These are phyloP conservation scores for Kryptolebias ocellatus DNA, from an alignment of 2,797 vertebrate genomes.

Conservation along the genomic window DNA sequence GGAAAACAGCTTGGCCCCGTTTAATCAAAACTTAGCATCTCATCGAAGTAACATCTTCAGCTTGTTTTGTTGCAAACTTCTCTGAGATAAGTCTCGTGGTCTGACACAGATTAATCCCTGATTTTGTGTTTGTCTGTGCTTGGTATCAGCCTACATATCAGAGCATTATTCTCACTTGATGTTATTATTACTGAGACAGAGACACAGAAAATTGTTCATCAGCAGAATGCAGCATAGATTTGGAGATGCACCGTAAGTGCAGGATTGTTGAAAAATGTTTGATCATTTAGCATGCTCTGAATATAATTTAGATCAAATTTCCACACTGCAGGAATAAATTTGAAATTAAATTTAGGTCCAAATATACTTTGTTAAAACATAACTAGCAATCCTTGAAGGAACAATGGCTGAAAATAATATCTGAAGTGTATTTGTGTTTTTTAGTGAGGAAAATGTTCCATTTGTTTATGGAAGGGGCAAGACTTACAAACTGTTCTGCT, in stretches of 20 bases:
- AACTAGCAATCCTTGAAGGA: no score
- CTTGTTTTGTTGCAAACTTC: slow-evolving; percentile 18
- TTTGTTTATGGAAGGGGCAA: no score
- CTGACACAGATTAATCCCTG: slow-evolving; percentile 13
- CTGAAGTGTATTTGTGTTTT: no score
- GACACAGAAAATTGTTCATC: not conserved
- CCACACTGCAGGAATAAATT: no score
- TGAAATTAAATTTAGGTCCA: no score
- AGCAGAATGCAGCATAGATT: not conserved
- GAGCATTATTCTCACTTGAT: not conserved
- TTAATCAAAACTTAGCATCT: slow-evolving; percentile 30
- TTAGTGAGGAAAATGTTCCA: no score
- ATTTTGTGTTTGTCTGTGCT: not conserved
- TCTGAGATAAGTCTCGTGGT: slow-evolving; percentile 13
- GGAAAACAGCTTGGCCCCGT: slow-evolving; percentile 18
- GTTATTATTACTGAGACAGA: not conserved
- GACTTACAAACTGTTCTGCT: no score
- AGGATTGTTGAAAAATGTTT: not conserved
- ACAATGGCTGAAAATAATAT: no score
- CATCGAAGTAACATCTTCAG: slow-evolving; percentile 20
- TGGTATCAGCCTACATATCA: not conserved
- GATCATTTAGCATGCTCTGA: not conserved
- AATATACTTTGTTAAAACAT: no score
- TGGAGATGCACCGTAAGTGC: not conserved
- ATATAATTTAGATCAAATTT: not conserved